Percentiles rank a stretch among this genome's conserved stretches.
Conservation (phyloP, 2,797 vertebrate species). For the Adelosebastes latens region DNA sequence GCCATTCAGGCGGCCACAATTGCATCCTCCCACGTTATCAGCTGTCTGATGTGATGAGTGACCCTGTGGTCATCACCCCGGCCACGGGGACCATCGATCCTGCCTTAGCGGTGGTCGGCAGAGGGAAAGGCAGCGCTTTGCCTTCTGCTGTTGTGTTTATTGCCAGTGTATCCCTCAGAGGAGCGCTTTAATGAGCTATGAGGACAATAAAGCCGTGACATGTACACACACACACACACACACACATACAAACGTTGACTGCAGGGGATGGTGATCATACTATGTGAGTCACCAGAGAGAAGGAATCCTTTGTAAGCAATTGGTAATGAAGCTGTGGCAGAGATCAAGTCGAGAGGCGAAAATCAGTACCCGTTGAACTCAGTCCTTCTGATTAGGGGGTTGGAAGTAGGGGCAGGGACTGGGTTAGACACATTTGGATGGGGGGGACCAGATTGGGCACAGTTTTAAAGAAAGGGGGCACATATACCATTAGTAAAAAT, state of each 20-base stretch:
- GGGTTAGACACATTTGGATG: background rate
- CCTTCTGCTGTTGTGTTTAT: conserved; percentile 43
- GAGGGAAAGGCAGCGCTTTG: conserved; percentile 6
- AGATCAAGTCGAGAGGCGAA: conserved; percentile 57
- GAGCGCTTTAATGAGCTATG: conserved; percentile 71
- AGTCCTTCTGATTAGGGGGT: conserved; percentile 2
- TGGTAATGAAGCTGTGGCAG: conserved; percentile 72
- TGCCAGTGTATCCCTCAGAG: conserved; percentile 58
- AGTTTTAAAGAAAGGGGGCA: background rate
- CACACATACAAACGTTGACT: background rate
- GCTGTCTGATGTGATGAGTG: conserved; percentile 61
- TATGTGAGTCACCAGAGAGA: conserved; percentile 58
- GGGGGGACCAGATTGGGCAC: background rate
- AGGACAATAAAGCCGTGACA: conserved; percentile 69
- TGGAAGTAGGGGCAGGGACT: background rate
- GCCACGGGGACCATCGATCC: conserved; percentile 62
- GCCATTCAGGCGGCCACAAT: conserved; percentile 60
- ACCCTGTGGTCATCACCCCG: conserved; percentile 68
- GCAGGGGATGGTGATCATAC: conserved; percentile 51
- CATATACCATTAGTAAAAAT: background rate
- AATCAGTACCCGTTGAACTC: conserved; percentile 40
- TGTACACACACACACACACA: background rate
- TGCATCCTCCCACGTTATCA: conserved; percentile 66
- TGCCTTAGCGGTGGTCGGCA: background rate
- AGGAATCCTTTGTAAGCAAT: conserved; percentile 57